Evolutionary conservation across 2,113 vertebrate species (phyloP).

Genomic region (Dasypus novemcinctus): DNA sequence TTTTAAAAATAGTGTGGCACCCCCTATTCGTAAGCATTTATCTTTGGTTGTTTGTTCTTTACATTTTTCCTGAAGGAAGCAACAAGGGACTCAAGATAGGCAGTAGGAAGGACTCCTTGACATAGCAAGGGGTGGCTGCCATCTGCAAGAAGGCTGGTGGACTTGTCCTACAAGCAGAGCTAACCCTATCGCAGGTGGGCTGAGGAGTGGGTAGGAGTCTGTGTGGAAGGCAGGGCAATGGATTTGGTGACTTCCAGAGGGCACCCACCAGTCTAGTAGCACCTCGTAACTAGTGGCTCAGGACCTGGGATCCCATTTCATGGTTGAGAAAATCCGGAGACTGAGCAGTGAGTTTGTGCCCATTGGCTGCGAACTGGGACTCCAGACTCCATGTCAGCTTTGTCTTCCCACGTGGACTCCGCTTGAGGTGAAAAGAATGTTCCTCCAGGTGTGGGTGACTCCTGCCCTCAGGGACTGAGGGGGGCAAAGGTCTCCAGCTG

Average conservation of each 20-base stretch:
- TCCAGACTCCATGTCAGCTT: background rate
- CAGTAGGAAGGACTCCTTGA: conserved; percentile 52
- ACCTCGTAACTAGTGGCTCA: background rate
- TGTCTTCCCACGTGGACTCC: background rate
- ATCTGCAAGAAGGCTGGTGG: background rate
- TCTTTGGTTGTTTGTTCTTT: conserved; percentile 54
- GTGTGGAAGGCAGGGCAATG: background rate
- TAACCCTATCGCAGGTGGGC: background rate
- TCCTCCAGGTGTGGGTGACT: background rate
- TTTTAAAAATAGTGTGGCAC: conserved; percentile 37
- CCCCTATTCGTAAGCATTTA: conserved; percentile 46
- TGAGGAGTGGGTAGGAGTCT: background rate
- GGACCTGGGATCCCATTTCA: background rate
- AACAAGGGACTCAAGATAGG: conserved; percentile 53
- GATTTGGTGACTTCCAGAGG: background rate
- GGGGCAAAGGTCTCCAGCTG: background rate
- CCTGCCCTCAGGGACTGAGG: background rate
- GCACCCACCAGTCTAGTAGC: background rate
- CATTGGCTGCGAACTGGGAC: background rate
- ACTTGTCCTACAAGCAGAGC: background rate
- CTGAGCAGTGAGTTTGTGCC: background rate
- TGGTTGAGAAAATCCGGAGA: background rate
- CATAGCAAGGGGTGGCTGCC: conserved; percentile 5
- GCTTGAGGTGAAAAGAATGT: background rate
- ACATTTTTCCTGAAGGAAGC: conserved; percentile 33